Conservation (phyloP, 2,888 invertebrate genomes). For the Lypha dubia region DNA sequence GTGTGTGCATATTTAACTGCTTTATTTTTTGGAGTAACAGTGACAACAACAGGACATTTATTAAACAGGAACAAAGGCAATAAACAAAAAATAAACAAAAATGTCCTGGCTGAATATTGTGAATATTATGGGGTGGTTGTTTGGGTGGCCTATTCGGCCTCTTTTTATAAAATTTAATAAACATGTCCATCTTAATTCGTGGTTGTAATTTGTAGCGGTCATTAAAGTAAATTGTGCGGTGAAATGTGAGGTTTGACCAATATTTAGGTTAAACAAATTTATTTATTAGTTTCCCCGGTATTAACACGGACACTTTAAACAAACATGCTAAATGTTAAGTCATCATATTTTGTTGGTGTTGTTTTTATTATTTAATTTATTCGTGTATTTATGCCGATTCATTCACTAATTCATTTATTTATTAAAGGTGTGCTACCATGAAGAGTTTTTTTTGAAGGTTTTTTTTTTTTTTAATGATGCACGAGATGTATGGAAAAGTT, state of each 20-base stretch:
- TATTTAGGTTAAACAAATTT: conserved; percentile 67
- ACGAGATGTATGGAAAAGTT: not conserved
- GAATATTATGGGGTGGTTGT: not conserved
- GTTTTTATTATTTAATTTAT: not conserved
- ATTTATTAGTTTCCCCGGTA: conserved; percentile 60
- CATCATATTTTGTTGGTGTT: conserved; percentile 22
- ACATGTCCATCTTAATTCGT: conserved; percentile 72
- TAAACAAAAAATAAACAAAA: not conserved
- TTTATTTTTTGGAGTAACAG: conserved; percentile 31
- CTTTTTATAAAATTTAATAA: conserved; percentile 69
- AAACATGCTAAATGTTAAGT: conserved; percentile 37
- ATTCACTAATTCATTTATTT: not conserved
- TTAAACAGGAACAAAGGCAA: conserved; percentile 11
- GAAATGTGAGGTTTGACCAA: conserved; percentile 61
- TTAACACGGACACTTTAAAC: conserved; percentile 52
- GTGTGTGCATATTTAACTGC: conserved; percentile 1
- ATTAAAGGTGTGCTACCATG: conserved; percentile 22
- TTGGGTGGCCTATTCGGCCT: conserved; percentile 35
- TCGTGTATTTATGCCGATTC: not conserved
- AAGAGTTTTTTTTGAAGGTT: not conserved
- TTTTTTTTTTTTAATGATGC: too few species aligned
- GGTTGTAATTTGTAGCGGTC: conserved; percentile 71
- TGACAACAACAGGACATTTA: conserved; percentile 63
- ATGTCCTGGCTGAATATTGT: conserved; percentile 26
- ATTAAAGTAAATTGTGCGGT: conserved; percentile 67